Percentiles rank a stretch among this genome's conserved stretches.
Evolutionary conservation across 2,888 invertebrate genomes (phyloP).

Genomic region (Himalopsyche kuldschensis): DNA sequence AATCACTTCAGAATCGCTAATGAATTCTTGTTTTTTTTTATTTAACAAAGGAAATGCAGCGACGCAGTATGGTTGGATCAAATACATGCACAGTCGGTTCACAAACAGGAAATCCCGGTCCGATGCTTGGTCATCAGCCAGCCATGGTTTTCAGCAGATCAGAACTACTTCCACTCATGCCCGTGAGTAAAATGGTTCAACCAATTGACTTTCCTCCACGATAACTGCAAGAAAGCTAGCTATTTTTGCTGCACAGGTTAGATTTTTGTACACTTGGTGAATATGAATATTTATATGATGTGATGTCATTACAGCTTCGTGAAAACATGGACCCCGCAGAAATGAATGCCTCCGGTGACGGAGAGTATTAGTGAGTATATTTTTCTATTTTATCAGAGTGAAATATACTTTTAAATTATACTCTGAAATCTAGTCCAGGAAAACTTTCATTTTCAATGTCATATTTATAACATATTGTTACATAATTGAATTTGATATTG

Average conservation of each 20-base stretch:
- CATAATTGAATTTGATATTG: too few species aligned
- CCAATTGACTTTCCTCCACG: neutral
- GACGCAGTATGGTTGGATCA: conserved; percentile 54
- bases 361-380: conserved; percentile 10
- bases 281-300: too few species aligned
- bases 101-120: conserved; percentile 5
- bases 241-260: conserved; percentile 7
- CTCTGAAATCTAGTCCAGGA: too few species aligned
- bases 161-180: conserved; percentile 26
- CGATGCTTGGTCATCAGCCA: conserved; percentile 16
- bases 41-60: conserved; percentile 52
- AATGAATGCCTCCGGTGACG: conserved; percentile 28
- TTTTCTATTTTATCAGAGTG: neutral
- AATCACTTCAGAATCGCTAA: too few species aligned
- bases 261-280: too few species aligned
- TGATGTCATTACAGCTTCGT: conserved; percentile 46
- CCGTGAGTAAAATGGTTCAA: conserved; percentile 17
- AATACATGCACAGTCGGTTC: conserved; percentile 41
- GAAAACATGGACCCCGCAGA: conserved; percentile 51
- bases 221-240: neutral
- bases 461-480: too few species aligned
- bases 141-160: conserved; percentile 4
- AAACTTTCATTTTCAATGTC: too few species aligned
- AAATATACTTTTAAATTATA: too few species aligned
- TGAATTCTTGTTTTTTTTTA: neutral